Conservation (phyloP, 2,113 vertebrate genomes). For the Sinocyclocheilus grahami region DNA sequence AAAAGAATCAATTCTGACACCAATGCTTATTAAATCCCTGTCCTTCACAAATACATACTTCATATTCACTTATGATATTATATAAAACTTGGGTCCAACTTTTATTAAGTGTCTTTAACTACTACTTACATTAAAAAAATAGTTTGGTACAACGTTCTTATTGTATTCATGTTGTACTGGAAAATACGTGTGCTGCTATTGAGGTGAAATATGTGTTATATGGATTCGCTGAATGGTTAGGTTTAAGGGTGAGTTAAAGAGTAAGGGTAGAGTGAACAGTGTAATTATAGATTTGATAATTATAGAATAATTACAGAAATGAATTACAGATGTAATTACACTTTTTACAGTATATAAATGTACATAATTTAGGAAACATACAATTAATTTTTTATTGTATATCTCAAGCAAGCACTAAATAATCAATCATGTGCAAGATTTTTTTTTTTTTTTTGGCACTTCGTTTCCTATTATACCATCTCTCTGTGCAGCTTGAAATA, state of each 20-base stretch:
- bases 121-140: background rate
- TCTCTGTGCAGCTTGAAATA: conserved; percentile 25
- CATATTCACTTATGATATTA: background rate
- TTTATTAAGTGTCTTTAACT: background rate
- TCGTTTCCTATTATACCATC: conserved; percentile 13
- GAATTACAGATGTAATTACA: background rate
- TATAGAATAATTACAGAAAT: background rate
- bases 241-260: background rate
- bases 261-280: background rate
- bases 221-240: background rate
- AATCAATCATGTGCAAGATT: background rate
- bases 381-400: too few relatives aligned
- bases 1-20: background rate
- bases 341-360: too few relatives aligned
- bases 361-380: too few relatives aligned
- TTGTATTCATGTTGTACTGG: background rate
- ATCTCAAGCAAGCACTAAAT: background rate
- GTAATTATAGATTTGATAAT: conserved; percentile 1
- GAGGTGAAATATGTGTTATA: background rate
- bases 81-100: background rate
- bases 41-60: background rate
- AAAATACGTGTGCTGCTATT: background rate
- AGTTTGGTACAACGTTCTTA: too few relatives aligned
- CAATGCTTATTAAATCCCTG: background rate
- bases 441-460: background rate